These are phyloP conservation scores for Drosophila biarmipes DNA, from an alignment of 1,140 invertebrate species.

Conservation along the genomic window DNA sequence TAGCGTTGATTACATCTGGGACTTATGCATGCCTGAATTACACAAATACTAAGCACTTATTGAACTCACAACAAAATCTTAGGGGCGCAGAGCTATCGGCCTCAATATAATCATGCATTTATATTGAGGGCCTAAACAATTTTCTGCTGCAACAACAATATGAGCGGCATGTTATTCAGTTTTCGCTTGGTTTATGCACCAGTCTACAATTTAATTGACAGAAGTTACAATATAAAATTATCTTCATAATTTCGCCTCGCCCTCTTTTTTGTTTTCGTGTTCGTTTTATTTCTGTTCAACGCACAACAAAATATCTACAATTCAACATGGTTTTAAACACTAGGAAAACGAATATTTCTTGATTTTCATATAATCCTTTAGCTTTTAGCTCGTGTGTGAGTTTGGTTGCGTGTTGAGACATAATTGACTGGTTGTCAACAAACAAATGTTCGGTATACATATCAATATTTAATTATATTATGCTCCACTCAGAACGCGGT, in stretches of 20 bases:
- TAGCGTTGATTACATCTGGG: slow-evolving; percentile 26
- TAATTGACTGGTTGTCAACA: slow-evolving; percentile 47
- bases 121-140: slow-evolving; percentile 36
- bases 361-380: slow-evolving; percentile 19
- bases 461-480: slow-evolving; percentile 33
- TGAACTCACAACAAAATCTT: slow-evolving; percentile 54
- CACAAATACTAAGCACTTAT: slow-evolving; percentile 55
- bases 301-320: slow-evolving; percentile 66
- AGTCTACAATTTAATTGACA: slow-evolving; percentile 85
- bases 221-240: slow-evolving; percentile 82
- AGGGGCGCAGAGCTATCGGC: slow-evolving; percentile 30
- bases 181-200: slow-evolving; percentile 70
- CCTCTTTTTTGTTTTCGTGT: slow-evolving; percentile 18
- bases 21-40: slow-evolving; percentile 20
- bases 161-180: slow-evolving; percentile 42
- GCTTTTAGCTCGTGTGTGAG: slow-evolving; percentile 22
- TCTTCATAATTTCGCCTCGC: slow-evolving; percentile 23
- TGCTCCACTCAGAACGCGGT: slow-evolving; percentile 19
- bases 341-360: slow-evolving; percentile 49
- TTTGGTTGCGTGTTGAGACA: slow-evolving; percentile 15
- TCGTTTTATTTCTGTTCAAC: slow-evolving; percentile 27
- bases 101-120: slow-evolving; percentile 39
- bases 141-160: slow-evolving; percentile 40
- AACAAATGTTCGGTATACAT: slow-evolving; percentile 44
- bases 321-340: slow-evolving; percentile 52